These are phyloP conservation scores for Plutella xylostella DNA, from an alignment of 2,888 invertebrate species.

Conservation along the genomic window DNA sequence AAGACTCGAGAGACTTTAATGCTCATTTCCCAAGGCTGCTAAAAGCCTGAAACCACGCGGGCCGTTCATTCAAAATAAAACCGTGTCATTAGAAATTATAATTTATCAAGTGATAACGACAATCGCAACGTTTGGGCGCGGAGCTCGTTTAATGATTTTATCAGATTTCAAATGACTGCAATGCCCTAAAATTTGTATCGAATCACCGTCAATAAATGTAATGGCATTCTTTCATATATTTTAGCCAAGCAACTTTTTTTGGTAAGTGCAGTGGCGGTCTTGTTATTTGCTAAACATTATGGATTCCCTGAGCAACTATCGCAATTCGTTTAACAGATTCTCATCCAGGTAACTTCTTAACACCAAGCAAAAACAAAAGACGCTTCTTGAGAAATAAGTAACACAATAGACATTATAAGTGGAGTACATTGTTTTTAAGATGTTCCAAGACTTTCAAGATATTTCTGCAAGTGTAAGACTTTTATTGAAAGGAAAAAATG, in stretches of 20 bases:
- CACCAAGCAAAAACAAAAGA: constrained; percentile 15
- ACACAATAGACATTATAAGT: constrained; percentile 15
- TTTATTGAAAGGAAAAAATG: background rate
- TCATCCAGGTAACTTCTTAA: too few species aligned
- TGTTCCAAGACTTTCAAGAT: too few species aligned
- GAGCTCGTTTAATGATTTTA: constrained; percentile 42
- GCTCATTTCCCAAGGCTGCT: too few species aligned
- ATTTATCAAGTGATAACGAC: background rate
- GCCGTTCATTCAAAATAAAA: background rate
- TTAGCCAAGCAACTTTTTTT: too few species aligned
- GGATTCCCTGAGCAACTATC: too few species aligned
- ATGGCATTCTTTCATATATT: too few species aligned
- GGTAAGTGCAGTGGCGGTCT: too few species aligned
- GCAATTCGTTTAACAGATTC: too few species aligned
- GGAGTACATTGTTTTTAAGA: constrained; percentile 6
- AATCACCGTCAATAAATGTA: background rate
- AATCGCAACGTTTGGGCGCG: constrained; percentile 21
- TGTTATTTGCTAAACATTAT: too few species aligned
- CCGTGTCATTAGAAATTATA: background rate
- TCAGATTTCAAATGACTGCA: constrained; percentile 27
- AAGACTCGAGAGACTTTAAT: too few species aligned
- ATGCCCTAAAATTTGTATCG: constrained; percentile 13
- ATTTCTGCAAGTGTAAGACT: background rate
- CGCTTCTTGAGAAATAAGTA: constrained; percentile 14
- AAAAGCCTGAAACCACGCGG: too few species aligned